phyloP scores from a whole-genome alignment of 2,797 vertebrate species.

The Rhynchonycteris naso region DNA sequence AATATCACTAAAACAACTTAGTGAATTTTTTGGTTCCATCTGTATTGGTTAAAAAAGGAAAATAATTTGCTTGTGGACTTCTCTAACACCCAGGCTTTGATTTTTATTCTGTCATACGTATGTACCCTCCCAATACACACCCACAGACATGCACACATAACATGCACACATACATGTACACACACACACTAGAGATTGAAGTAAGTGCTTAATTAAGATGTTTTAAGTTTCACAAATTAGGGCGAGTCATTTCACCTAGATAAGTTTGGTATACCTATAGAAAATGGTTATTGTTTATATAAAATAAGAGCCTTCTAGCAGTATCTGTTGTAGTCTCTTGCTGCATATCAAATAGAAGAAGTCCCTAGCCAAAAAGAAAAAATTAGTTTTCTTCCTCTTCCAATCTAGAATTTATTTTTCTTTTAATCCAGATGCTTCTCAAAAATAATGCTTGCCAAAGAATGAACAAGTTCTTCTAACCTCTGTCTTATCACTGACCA shows the following conservation, averaged over 20 bases:
- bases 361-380: neutral
- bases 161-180: neutral
- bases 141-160: neutral
- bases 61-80: constrained; percentile 12
- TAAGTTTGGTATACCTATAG: neutral
- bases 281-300: constrained; percentile 18
- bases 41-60: constrained; percentile 34
- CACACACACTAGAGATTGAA: neutral
- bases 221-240: neutral
- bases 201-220: neutral
- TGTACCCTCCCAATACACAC: neutral
- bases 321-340: neutral
- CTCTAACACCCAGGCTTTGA: neutral
- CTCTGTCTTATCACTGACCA: neutral
- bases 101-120: constrained; percentile 5
- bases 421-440: neutral
- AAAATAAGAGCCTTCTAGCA: neutral
- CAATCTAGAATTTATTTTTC: neutral
- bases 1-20: constrained; percentile 40
- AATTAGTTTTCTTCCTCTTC: neutral
- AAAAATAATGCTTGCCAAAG: constrained; percentile 30
- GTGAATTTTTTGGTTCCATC: neutral
- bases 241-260: neutral
- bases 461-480: neutral
- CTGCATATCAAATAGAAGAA: neutral